These are phyloP conservation scores for Sinelater perroti DNA, from an alignment of 2,888 invertebrate species.

Conservation along the genomic window DNA sequence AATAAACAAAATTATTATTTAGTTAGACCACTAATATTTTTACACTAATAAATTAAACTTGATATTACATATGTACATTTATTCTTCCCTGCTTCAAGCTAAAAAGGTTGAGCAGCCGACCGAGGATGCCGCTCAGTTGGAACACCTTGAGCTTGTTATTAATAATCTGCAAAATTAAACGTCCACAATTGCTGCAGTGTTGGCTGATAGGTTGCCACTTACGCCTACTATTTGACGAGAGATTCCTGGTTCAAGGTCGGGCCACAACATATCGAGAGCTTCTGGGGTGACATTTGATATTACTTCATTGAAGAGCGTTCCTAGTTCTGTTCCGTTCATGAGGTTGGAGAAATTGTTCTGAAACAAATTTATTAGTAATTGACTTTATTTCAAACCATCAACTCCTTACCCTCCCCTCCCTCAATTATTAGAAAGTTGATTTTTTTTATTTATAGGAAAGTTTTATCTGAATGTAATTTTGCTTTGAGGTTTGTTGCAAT, in stretches of 20 bases:
- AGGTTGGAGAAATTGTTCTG: conserved; percentile 58
- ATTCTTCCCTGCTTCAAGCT: conserved; percentile 44
- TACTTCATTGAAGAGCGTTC: conserved; percentile 57
- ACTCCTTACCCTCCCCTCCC: too few species aligned
- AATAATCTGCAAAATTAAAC: conserved; percentile 58
- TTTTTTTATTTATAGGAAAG: background rate
- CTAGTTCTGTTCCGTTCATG: conserved; percentile 56
- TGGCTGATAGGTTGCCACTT: conserved; percentile 38
- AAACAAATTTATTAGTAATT: too few species aligned
- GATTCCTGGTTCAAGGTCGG: conserved; percentile 56
- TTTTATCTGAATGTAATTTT: too few species aligned
- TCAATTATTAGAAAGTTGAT: too few species aligned
- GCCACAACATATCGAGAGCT: conserved; percentile 59
- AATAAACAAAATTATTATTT: too few species aligned
- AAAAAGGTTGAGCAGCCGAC: conserved; percentile 55
- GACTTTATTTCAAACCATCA: too few species aligned
- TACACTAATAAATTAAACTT: too few species aligned
- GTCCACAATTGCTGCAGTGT: conserved; percentile 1
- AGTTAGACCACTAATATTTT: too few species aligned
- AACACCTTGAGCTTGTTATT: conserved; percentile 56
- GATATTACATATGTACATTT: conserved; percentile 25
- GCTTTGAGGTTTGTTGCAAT: too few species aligned
- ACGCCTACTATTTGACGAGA: conserved; percentile 56
- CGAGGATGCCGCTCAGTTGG: conserved; percentile 54
- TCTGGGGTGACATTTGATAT: conserved; percentile 57